Percentiles rank a stretch among this genome's conserved stretches.
Evolutionary conservation across 1,140 invertebrate species (phyloP).

Genomic region (Octopus sinensis): DNA sequence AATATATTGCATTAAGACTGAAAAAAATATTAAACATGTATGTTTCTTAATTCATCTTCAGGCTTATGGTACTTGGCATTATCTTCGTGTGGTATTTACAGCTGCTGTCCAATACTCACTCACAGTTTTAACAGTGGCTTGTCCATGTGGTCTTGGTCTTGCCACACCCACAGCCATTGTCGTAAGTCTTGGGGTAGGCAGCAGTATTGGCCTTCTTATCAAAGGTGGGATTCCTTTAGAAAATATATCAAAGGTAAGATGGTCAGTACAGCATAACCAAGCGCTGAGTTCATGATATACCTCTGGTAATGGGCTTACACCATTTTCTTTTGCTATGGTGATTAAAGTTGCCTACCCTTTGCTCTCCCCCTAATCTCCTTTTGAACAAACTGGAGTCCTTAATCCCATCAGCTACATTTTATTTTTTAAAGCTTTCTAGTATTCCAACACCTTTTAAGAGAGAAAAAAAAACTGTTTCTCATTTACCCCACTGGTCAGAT

Average conservation of each 20-base stretch:
- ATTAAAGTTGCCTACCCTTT: background rate
- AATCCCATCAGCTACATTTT: background rate
- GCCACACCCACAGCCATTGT: background rate
- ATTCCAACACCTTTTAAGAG: no score
- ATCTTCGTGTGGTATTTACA: background rate
- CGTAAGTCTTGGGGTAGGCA: background rate
- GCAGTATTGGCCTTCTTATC: slow-evolving; percentile 8
- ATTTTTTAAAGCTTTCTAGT: no score
- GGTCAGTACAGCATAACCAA: background rate
- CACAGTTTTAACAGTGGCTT: slow-evolving; percentile 4
- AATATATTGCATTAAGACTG: no score
- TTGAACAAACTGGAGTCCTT: background rate
- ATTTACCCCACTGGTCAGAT: no score
- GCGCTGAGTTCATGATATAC: no score
- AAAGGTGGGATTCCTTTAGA: slow-evolving; percentile 8
- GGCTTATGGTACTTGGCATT: no score
- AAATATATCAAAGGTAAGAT: background rate
- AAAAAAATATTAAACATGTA: no score
- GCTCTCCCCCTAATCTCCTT: background rate
- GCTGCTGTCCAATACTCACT: background rate
- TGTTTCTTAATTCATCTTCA: no score
- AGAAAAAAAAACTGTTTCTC: no score
- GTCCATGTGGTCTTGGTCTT: slow-evolving; percentile 3
- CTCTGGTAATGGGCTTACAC: background rate
- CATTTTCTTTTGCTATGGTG: no score